A percentile compares a stretch with the other conserved stretches of the same genome.
Conservation (phyloP, 2,888 invertebrate genomes). For the Nipponacmea schrenckii region DNA sequence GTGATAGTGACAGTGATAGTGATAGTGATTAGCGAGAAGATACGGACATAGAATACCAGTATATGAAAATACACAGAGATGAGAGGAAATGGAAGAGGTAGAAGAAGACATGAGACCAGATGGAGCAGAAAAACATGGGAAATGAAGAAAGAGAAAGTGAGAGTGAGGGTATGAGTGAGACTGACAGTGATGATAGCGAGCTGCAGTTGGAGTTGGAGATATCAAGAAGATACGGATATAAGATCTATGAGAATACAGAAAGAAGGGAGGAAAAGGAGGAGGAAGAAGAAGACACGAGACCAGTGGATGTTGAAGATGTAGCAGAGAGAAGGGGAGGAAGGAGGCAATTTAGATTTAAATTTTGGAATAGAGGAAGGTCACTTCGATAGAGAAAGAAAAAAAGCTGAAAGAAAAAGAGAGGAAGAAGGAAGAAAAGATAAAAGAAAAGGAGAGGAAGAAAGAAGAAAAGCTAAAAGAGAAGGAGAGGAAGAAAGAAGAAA, state of each 20-base stretch:
- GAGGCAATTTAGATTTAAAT: too few relatives aligned
- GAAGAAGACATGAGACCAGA: neutral
- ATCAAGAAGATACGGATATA: neutral
- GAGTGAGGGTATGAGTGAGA: conserved; percentile 5
- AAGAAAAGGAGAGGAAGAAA: too few relatives aligned
- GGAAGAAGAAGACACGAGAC: neutral
- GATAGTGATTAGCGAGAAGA: neutral
- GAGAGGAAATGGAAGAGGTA: neutral
- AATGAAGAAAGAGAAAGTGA: neutral
- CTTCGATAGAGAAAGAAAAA: neutral
- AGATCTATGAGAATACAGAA: neutral
- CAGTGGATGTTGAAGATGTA: neutral
- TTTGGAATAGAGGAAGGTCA: too few relatives aligned
- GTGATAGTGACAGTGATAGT: too few relatives aligned
- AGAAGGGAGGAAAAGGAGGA: neutral
- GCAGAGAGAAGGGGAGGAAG: neutral
- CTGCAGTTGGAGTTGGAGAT: neutral
- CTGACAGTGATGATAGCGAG: neutral
- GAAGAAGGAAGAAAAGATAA: conserved; percentile 4
- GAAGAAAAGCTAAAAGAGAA: too few relatives aligned
- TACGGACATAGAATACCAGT: too few relatives aligned
- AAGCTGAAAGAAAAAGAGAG: conserved; percentile 1
- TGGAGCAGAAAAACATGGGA: neutral
- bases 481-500: too few relatives aligned
- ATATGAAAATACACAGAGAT: neutral